These are phyloP conservation scores for Nothoprocta perdicaria DNA, from an alignment of 2,113 vertebrate genomes.

Conservation along the genomic window DNA sequence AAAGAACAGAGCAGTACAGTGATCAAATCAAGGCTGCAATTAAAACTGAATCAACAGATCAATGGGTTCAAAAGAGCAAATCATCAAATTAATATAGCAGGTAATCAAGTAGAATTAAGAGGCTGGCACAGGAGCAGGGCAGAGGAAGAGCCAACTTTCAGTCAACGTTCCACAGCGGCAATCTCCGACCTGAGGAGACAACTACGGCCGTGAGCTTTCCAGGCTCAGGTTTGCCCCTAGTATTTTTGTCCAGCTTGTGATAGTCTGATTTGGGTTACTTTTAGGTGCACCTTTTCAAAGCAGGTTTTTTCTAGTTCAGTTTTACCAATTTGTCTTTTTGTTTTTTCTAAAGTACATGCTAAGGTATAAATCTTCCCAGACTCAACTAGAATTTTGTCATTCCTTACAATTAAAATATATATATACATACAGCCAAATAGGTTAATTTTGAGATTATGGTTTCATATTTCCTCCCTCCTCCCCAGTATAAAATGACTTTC, in stretches of 20 bases:
- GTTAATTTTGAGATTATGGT: neutral
- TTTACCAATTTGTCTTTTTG: neutral
- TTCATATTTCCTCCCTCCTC: accelerated
- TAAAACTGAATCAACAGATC: slow-evolving; percentile 73
- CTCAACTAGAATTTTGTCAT: neutral
- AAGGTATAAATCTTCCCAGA: neutral
- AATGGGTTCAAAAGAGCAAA: slow-evolving; percentile 72
- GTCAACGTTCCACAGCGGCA: accelerated
- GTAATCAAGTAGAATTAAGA: slow-evolving; percentile 66
- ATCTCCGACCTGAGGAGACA: neutral
- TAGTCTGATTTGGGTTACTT: neutral
- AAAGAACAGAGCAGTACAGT: slow-evolving; percentile 62
- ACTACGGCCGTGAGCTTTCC: neutral
- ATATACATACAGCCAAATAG: neutral
- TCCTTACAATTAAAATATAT: neutral
- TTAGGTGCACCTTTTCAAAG: neutral
- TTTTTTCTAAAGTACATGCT: neutral
- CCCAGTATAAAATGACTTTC: neutral
- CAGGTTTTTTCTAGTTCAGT: neutral
- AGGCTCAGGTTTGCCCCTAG: neutral
- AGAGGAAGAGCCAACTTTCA: neutral
- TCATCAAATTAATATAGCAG: slow-evolving; percentile 65
- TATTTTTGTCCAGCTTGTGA: neutral
- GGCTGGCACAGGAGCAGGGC: slow-evolving; percentile 7
- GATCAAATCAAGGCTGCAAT: slow-evolving; percentile 71